Evolutionary conservation across 2,888 invertebrate species (phyloP).

Genomic region (Salpingus planirostris): DNA sequence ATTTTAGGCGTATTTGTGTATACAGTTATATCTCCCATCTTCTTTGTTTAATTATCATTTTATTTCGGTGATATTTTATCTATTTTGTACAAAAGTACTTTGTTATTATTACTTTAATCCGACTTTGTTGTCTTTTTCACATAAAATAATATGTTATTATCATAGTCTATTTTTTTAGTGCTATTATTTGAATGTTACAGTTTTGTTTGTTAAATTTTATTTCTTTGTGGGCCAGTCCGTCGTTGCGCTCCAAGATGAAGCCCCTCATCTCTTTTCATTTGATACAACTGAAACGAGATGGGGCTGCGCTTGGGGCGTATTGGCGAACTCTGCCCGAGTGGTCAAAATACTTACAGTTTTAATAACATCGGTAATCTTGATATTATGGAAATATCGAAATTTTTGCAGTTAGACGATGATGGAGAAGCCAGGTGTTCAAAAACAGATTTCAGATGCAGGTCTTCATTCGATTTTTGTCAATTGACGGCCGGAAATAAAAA

Average conservation of each 20-base stretch:
- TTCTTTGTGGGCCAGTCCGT: slow-evolving; percentile 11
- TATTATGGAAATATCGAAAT: no score
- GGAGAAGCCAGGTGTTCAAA: slow-evolving; percentile 9
- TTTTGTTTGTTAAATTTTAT: slow-evolving; percentile 31
- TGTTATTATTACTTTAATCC: slow-evolving; percentile 9
- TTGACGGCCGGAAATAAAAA: no score
- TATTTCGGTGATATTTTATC: slow-evolving; percentile 17
- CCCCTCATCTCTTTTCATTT: slow-evolving; percentile 7
- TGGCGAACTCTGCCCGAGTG: no score
- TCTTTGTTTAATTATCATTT: slow-evolving; percentile 3
- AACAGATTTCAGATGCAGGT: no score
- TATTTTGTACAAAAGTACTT: slow-evolving; percentile 11
- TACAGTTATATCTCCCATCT: not conserved
- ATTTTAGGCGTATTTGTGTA: no score
- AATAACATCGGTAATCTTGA: no score
- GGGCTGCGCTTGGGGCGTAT: no score
- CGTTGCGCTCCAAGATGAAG: not conserved
- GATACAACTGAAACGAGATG: no score
- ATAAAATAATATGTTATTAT: no score
- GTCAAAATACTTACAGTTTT: no score
- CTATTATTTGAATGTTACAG: slow-evolving; percentile 27
- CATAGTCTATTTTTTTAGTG: slow-evolving; percentile 31
- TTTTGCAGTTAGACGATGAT: slow-evolving; percentile 5
- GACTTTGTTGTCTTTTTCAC: slow-evolving; percentile 13
- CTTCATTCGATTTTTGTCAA: no score